A percentile compares a stretch with the other conserved stretches of the same genome.
Conservation (phyloP, 2,797 vertebrate species). For the Propithecus perrieri region DNA sequence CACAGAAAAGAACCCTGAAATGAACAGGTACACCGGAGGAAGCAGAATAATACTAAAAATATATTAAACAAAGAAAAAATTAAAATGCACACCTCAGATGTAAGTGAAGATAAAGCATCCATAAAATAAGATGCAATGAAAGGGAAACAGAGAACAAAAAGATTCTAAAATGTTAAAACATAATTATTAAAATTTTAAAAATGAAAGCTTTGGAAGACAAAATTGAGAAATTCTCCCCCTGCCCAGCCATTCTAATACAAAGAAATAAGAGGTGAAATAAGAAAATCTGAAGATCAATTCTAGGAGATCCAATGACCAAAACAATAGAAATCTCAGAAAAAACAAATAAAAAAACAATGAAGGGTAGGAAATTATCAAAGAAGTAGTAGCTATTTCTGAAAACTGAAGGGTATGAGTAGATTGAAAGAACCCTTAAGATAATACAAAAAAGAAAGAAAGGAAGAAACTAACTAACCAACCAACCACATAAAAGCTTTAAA, state of each 20-base stretch:
- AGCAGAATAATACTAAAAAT: conserved; percentile 6
- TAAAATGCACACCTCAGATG: not conserved
- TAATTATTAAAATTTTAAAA: not conserved
- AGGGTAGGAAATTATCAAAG: not conserved
- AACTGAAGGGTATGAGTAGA: not conserved
- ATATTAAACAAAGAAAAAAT: conserved; percentile 5
- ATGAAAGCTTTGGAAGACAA: not conserved
- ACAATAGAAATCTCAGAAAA: not conserved
- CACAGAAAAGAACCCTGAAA: conserved; percentile 15
- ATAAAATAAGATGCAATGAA: conserved; percentile 3
- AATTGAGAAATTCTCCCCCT: not conserved
- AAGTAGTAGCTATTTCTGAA: not conserved
- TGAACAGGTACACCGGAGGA: not conserved
- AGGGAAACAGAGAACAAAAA: not conserved
- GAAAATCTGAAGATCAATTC: not conserved
- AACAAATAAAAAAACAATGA: not conserved
- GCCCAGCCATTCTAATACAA: not conserved
- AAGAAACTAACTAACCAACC: not conserved
- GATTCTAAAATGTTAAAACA: not conserved
- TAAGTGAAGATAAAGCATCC: not conserved
- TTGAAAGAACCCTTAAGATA: not conserved
- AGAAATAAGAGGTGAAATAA: not conserved
- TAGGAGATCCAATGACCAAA: conserved; percentile 33
- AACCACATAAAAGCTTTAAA: not conserved
- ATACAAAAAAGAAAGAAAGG: not conserved